These are phyloP conservation scores for Drosophila hawaiiensis DNA, from an alignment of 2,888 invertebrate genomes.

Conservation along the genomic window DNA sequence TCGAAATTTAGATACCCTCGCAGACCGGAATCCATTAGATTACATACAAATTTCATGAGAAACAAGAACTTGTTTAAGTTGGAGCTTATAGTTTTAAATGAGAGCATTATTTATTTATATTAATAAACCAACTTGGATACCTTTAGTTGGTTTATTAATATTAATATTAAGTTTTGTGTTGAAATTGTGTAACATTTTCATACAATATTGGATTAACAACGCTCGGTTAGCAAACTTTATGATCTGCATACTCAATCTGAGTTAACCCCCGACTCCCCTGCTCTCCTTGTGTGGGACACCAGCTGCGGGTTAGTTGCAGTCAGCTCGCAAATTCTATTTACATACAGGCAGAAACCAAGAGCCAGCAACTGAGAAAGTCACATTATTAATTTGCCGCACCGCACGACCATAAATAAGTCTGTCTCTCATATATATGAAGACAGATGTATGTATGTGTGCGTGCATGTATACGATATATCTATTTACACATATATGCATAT, in stretches of 20 bases:
- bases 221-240: background rate
- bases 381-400: slow-evolving; percentile 79
- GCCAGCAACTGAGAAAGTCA: slow-evolving; percentile 69
- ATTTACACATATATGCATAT: slow-evolving; percentile 5
- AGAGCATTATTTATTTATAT: background rate
- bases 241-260: slow-evolving; percentile 14
- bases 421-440: slow-evolving; percentile 43
- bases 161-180: background rate
- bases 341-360: slow-evolving; percentile 45
- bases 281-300: slow-evolving; percentile 9
- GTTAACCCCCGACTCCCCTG: background rate
- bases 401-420: slow-evolving; percentile 75
- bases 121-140: background rate
- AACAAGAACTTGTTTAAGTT: background rate
- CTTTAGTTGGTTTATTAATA: background rate
- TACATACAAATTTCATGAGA: background rate
- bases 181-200: background rate
- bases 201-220: background rate
- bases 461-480: background rate
- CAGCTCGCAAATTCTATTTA: slow-evolving; percentile 58
- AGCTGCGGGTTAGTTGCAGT: slow-evolving; percentile 50
- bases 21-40: background rate
- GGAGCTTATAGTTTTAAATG: background rate
- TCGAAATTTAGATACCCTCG: background rate
- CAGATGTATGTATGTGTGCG: slow-evolving; percentile 21